Evolutionary conservation across 2,888 invertebrate genomes (phyloP), one percentile per base, ranked within the genome.

Genomic region (Calephelis perditalis): DNA sequence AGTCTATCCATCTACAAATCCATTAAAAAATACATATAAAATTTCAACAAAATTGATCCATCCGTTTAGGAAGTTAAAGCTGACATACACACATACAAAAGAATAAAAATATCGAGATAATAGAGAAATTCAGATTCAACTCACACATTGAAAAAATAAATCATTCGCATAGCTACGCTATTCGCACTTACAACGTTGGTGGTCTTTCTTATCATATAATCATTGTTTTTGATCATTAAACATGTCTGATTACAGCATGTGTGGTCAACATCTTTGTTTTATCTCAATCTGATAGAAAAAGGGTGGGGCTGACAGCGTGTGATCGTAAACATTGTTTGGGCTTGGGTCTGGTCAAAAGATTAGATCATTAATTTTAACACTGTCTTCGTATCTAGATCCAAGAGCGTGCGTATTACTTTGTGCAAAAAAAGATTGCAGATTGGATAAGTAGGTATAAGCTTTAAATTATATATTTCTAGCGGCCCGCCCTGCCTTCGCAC

Each of bases 211-310:
- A 82, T 83, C 81, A 71, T 67, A 69, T 63, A 70, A 78, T 78
- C 76, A 68, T 68, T 72, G 73, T 77, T 70, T 73, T 76, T 79
- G 79, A 83, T 83, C 83, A 84, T 83, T 81, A 82, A 77, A 66
- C 69, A 69, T 73, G 72, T 76, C 71, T 73, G 78, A 81, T 79
- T 78, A 74, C 71, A 70, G 70, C 67, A 73, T 68, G 73, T 73
- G 73, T 76, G 78, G 80, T 76, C 72, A 73, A 74, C 74, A 72
- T 79, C 75, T 71, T 67, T 66, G 67, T 67, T 65, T 73, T 76
- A 78, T 79, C 78, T 74, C 57, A 61, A 74, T 67, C 63, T 71
- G 76, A 78, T 77, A 73, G 70, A 73, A 71, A 40, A 70, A 72
- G 71, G 68, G 71, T 70, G 67, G 68, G 66, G 63, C 64, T 65